Percentiles rank a stretch among this genome's conserved stretches.
These are phyloP conservation scores for mouse (Mus musculus) DNA, from an alignment of 2,113 vertebrate species.

Conservation along the genomic window DNA sequence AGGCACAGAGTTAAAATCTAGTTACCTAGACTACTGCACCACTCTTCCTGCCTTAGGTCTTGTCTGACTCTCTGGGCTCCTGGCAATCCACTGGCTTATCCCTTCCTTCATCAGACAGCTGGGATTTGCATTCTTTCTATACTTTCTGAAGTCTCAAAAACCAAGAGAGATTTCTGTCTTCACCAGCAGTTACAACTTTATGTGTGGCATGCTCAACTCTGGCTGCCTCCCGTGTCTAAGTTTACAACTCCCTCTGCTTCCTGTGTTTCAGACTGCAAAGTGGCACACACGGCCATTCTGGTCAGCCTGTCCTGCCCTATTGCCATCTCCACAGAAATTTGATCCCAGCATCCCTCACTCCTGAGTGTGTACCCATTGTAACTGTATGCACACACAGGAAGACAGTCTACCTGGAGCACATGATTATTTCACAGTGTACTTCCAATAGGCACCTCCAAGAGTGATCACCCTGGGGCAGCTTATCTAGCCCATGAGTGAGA, in stretches of 20 bases:
- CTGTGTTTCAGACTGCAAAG: neutral
- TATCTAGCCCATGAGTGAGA: constrained; percentile 42
- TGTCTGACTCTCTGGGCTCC: neutral
- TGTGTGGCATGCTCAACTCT: neutral
- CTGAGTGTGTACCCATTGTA: neutral
- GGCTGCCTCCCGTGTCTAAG: neutral
- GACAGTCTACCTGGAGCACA: neutral
- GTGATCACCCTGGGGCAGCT: neutral
- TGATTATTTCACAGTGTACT: constrained; percentile 14
- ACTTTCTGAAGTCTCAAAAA: neutral
- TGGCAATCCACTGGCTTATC: neutral
- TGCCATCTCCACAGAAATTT: neutral
- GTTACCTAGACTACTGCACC: neutral
- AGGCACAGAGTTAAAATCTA: neutral
- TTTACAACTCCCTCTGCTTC: neutral
- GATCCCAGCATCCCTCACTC: neutral
- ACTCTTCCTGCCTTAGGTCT: neutral
- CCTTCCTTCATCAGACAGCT: neutral
- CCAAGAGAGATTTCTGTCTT: neutral
- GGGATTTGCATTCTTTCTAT: neutral
- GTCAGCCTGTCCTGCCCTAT: neutral
- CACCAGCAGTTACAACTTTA: neutral
- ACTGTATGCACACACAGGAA: neutral
- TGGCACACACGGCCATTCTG: neutral
- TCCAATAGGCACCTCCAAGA: neutral